Evolutionary conservation across 2,113 vertebrate species (phyloP).

Genomic region (Aviceda subcristata): DNA sequence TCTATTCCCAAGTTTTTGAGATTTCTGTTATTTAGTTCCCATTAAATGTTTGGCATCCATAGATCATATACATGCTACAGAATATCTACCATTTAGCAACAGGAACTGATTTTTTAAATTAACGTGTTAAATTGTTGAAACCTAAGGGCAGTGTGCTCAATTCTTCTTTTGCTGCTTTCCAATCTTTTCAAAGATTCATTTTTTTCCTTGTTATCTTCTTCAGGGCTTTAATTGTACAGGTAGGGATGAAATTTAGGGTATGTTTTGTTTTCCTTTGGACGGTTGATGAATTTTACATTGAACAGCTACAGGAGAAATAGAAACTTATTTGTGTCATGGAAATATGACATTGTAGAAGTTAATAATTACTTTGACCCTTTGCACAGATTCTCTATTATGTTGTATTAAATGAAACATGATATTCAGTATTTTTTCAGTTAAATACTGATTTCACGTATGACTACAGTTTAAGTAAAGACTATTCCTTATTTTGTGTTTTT

Average conservation of each 20-base stretch:
- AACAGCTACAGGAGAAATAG: background rate
- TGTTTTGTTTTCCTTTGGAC: background rate
- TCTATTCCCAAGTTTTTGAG: background rate
- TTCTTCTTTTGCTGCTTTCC: background rate
- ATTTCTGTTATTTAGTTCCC: background rate
- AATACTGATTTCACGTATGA: background rate
- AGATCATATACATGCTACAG: background rate
- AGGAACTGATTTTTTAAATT: background rate
- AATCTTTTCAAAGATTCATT: background rate
- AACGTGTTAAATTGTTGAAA: background rate
- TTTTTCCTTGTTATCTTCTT: background rate
- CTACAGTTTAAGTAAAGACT: background rate
- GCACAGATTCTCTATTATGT: background rate
- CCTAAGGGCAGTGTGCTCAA: background rate
- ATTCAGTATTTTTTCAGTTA: background rate
- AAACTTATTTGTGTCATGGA: background rate
- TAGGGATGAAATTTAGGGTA: background rate
- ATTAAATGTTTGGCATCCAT: background rate
- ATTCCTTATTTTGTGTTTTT: background rate
- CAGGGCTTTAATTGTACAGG: background rate
- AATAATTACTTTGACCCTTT: slow-evolving; percentile 41
- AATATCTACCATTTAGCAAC: background rate
- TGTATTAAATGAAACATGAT: background rate
- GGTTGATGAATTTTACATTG: background rate
- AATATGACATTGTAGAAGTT: background rate